These are phyloP conservation scores for Tympanuchus pallidicinctus DNA, from an alignment of 2,113 vertebrate species.

Conservation along the genomic window DNA sequence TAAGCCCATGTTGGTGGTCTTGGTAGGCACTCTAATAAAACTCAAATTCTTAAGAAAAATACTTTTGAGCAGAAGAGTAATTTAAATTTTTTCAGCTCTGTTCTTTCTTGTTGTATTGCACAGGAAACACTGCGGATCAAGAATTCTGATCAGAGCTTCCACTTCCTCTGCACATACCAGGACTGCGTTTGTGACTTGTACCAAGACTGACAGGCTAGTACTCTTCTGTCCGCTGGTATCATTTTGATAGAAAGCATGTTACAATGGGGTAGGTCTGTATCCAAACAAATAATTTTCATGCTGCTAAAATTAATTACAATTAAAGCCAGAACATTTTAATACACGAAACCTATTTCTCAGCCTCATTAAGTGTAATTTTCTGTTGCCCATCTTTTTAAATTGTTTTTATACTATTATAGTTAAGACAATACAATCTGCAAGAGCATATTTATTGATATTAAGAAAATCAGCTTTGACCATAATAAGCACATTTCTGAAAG, in stretches of 20 bases:
- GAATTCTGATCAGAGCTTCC: neutral
- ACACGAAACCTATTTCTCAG: neutral
- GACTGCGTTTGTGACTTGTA: neutral
- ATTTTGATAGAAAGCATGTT: neutral
- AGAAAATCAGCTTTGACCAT: neutral
- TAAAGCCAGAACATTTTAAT: neutral
- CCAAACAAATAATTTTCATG: neutral
- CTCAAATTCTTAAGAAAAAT: neutral
- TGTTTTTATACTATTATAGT: neutral
- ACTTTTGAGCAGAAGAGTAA: neutral
- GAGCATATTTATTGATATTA: neutral
- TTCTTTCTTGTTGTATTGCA: neutral
- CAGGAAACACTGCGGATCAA: neutral
- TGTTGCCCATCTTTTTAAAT: neutral
- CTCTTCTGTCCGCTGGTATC: neutral
- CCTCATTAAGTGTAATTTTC: neutral
- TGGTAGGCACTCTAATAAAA: neutral
- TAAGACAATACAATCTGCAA: neutral
- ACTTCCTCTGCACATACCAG: neutral
- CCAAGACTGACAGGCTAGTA: fast-evolving
- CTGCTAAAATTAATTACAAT: neutral
- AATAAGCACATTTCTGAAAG: neutral
- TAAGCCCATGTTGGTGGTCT: too few relatives aligned
- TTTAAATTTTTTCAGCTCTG: neutral
- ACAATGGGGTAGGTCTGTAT: fast-evolving